A percentile compares a stretch with the other conserved stretches of the same genome.
phyloP scores from a whole-genome alignment of 2,797 vertebrate species.

The Phrynocephalus vlangalii region DNA sequence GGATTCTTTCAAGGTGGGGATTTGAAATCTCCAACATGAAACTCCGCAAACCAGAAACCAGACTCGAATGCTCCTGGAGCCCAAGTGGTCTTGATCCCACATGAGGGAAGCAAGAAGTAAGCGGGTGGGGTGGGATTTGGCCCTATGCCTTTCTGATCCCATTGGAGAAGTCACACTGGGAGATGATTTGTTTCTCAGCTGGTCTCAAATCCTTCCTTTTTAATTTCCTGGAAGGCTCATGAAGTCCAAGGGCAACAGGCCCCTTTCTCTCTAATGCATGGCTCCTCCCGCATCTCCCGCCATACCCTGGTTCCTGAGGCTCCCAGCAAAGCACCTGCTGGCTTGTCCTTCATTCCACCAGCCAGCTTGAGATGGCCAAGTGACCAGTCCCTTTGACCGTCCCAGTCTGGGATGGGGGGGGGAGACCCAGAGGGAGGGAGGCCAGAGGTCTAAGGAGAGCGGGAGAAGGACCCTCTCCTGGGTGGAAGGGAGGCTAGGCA shows the following conservation, averaged over 20 bases:
- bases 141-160: too few relatives aligned
- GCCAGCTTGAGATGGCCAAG: too few relatives aligned
- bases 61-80: too few relatives aligned
- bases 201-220: background rate
- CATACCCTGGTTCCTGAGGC: too few relatives aligned
- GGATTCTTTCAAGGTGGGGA: background rate
- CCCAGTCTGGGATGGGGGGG: background rate
- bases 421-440: too few relatives aligned
- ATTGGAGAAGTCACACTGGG: background rate
- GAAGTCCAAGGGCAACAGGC: too few relatives aligned
- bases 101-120: background rate
- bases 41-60: background rate
- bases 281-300: too few relatives aligned
- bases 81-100: background rate
- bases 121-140: background rate
- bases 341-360: background rate
- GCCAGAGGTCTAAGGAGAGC: background rate
- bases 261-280: background rate
- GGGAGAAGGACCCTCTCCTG: too few relatives aligned
- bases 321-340: rapidly evolving
- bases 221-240: background rate
- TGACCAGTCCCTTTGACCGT: background rate
- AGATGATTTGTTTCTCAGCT: too few relatives aligned
- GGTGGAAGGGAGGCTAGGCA: too few relatives aligned
- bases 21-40: too few relatives aligned